Evolutionary conservation across 2,797 vertebrate species (phyloP).

Genomic region (Ispidina picta): DNA sequence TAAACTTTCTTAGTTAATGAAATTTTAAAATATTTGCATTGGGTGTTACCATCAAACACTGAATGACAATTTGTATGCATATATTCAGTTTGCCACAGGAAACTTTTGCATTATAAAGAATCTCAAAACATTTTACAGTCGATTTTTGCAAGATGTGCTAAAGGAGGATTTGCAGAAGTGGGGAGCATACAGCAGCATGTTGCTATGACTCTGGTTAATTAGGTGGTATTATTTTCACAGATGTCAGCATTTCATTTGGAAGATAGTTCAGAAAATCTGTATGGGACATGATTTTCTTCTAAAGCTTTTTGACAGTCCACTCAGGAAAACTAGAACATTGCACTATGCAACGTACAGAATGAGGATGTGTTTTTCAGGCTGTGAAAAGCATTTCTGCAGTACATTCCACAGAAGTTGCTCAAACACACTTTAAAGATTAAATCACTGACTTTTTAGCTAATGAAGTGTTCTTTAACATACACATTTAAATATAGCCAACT

Average conservation of each 20-base stretch:
- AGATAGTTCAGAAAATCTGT: slow-evolving; percentile 15
- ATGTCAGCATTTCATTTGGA: slow-evolving; percentile 24
- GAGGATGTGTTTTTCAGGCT: neutral
- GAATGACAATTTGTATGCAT: neutral
- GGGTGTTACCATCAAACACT: neutral
- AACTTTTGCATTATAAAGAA: slow-evolving; percentile 6
- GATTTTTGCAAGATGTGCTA: neutral
- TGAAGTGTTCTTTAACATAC: neutral
- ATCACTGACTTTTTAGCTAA: neutral
- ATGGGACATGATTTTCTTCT: slow-evolving; percentile 8
- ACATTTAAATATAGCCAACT: neutral
- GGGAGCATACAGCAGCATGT: neutral
- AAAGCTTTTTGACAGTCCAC: slow-evolving; percentile 23
- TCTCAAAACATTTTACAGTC: neutral
- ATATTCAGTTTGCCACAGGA: neutral
- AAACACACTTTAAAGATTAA: neutral
- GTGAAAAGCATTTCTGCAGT: neutral
- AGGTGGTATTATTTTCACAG: slow-evolving; percentile 36
- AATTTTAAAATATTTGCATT: neutral
- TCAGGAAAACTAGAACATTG: neutral
- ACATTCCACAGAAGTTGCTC: neutral
- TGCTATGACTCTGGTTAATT: slow-evolving; percentile 6
- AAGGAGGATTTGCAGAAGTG: neutral
- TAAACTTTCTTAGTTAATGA: neutral
- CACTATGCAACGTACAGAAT: neutral